A percentile compares a stretch with the other conserved stretches of the same genome.
Evolutionary conservation across 2,113 vertebrate genomes (phyloP).

Genomic region (Chionis minor): DNA sequence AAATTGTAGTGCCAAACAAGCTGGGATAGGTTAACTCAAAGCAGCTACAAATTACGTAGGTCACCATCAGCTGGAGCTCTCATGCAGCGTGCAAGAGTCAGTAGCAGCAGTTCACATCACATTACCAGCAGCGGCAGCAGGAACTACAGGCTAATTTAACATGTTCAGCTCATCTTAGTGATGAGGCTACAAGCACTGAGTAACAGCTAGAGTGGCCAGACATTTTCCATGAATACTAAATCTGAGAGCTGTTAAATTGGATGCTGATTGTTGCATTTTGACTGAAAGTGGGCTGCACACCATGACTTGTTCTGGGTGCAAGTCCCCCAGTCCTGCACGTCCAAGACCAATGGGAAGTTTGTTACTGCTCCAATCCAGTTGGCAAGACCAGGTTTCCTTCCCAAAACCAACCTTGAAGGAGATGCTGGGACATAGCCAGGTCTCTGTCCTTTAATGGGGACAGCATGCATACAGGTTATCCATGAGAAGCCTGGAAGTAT

Average conservation of each 20-base stretch:
- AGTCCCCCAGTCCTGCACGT: background rate
- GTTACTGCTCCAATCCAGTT: background rate
- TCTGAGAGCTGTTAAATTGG: background rate
- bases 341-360: background rate
- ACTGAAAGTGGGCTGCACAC: background rate
- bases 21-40: background rate
- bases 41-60: background rate
- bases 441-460: background rate
- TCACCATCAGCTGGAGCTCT: background rate
- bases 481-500: background rate
- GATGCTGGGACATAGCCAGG: fast-evolving
- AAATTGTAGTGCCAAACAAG: background rate
- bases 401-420: background rate
- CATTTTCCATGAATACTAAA: background rate
- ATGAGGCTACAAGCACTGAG: background rate
- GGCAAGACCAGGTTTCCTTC: background rate
- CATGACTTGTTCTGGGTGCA: background rate
- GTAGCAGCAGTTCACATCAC: background rate
- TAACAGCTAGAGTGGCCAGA: background rate
- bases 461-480: background rate
- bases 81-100: background rate
- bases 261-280: background rate
- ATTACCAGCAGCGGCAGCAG: background rate
- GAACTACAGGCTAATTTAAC: background rate
- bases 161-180: background rate